phyloP scores from a whole-genome alignment of 2,888 invertebrate genomes.

The Tortrix viridana region DNA sequence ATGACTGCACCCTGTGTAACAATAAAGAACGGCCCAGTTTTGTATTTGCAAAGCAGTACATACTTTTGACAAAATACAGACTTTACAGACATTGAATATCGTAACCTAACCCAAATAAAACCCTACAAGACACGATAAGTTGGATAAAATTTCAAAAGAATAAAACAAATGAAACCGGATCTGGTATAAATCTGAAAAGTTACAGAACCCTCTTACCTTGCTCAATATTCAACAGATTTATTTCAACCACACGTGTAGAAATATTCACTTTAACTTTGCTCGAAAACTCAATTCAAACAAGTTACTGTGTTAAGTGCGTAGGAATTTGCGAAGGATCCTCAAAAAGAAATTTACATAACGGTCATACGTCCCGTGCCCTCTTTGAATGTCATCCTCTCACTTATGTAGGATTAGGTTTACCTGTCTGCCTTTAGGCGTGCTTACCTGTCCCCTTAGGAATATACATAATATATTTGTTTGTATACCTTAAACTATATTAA shows the following conservation, averaged over 20 bases:
- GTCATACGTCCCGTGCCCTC: constrained; percentile 21
- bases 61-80: no score
- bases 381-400: constrained; percentile 19
- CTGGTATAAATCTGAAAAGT: constrained; percentile 6
- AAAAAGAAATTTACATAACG: constrained; percentile 33
- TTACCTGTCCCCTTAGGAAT: not conserved
- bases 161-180: not conserved
- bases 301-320: constrained; percentile 22
- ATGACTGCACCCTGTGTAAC: no score
- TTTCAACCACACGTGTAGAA: constrained; percentile 22
- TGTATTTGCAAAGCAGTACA: no score
- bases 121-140: no score
- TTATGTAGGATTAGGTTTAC: constrained; percentile 19
- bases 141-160: not conserved
- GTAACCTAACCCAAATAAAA: no score
- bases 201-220: constrained; percentile 3
- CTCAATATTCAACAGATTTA: constrained; percentile 17
- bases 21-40: no score
- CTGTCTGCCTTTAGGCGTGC: no score
- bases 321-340: constrained; percentile 22
- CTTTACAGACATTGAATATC: no score
- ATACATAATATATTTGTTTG: not conserved
- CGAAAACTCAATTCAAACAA: constrained; percentile 26
- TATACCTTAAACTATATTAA: no score
- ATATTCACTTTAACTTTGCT: constrained; percentile 23